These are phyloP conservation scores for Poecilia picta DNA, from an alignment of 2,797 vertebrate genomes.

Conservation along the genomic window DNA sequence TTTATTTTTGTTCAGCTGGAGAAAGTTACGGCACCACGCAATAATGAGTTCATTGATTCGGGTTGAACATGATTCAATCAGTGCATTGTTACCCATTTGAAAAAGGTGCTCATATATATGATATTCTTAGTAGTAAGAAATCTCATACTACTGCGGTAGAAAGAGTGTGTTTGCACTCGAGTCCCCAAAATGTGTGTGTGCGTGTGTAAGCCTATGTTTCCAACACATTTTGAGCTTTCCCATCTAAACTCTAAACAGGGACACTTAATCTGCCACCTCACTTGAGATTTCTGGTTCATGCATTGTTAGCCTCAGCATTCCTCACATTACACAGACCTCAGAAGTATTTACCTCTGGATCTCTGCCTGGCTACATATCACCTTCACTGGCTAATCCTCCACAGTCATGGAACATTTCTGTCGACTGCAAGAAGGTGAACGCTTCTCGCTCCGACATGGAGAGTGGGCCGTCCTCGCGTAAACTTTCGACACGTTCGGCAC, in stretches of 20 bases:
- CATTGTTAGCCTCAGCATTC: slow-evolving; percentile 42
- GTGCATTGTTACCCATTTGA: no score
- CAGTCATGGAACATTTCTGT: slow-evolving; percentile 12
- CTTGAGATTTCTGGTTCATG: slow-evolving; percentile 29
- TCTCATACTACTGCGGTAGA: background rate
- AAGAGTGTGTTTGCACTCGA: background rate
- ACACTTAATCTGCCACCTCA: slow-evolving; percentile 55
- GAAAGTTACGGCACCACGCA: no score
- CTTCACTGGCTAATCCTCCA: background rate
- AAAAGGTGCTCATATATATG: background rate
- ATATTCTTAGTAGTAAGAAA: background rate
- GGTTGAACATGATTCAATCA: no score
- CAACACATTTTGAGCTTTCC: no score
- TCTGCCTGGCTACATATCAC: slow-evolving; percentile 40
- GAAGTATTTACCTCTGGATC: slow-evolving; percentile 30
- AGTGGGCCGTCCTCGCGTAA: slow-evolving; percentile 15
- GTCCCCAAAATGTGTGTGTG: background rate
- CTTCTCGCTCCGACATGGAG: slow-evolving; percentile 14
- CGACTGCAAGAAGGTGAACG: background rate
- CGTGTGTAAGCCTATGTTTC: background rate
- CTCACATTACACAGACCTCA: slow-evolving; percentile 47
- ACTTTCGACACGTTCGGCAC: slow-evolving; percentile 2
- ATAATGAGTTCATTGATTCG: no score
- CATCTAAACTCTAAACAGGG: slow-evolving; percentile 25
- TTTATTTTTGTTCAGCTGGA: no score